Conservation (phyloP, 2,888 invertebrate genomes). For the Melitaea athalia region DNA sequence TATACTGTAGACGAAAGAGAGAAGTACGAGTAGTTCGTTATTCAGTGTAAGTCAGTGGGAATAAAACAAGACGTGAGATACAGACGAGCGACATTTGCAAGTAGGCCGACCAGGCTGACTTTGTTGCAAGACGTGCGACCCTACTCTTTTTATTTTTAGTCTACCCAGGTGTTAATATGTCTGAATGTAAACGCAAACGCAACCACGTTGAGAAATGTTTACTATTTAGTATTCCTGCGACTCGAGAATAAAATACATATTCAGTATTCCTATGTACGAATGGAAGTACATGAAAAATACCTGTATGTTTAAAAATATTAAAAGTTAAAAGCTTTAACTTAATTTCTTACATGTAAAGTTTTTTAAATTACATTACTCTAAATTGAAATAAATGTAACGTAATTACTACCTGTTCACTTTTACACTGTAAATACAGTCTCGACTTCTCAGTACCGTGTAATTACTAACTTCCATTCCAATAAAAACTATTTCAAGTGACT, state of each 20-base stretch:
- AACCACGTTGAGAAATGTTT: conserved; percentile 19
- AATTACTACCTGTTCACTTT: conserved; percentile 2
- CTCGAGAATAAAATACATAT: background rate
- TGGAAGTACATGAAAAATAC: no score
- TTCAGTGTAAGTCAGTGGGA: conserved; percentile 29
- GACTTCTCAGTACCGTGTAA: conserved; percentile 28
- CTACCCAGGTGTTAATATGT: conserved; percentile 29
- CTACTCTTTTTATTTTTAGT: conserved; percentile 24
- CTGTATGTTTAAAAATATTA: no score
- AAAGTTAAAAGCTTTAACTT: background rate
- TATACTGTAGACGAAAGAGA: background rate
- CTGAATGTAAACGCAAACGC: conserved; percentile 18
- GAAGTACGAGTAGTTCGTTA: conserved; percentile 27
- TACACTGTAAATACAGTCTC: conserved; percentile 12
- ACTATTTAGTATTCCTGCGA: background rate
- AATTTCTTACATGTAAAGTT: background rate
- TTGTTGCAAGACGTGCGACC: conserved; percentile 28
- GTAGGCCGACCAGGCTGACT: conserved; percentile 23
- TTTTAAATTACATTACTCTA: background rate
- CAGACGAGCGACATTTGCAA: conserved; percentile 33
- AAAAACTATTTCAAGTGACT: conserved; percentile 31
- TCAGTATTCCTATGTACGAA: background rate
- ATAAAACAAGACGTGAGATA: conserved; percentile 29
- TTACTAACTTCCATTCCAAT: conserved; percentile 33
- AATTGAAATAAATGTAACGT: conserved; percentile 2